Base-by-base conservation (phyloP, 2,888 invertebrate species). In the Melangyna quadrimaculata region DNA sequence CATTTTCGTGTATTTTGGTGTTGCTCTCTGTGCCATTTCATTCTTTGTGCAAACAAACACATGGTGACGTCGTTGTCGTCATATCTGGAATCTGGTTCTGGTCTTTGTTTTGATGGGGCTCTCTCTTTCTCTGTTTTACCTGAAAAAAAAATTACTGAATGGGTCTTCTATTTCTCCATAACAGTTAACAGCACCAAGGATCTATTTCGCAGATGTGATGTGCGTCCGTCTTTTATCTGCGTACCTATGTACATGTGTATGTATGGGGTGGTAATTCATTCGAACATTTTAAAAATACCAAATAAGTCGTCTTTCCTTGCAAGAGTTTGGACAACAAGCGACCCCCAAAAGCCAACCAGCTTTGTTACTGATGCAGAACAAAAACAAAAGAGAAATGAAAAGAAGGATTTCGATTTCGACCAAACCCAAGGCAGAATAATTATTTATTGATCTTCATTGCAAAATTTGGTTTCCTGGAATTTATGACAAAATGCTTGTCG, bases 341-440 rank as follows among this genome's bases (percentile, higher is more conserved):
- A 43, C 45, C 43, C n/a, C n/a, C n/a, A n/a, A n/a, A 29, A 70
- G 61, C 40, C 61, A 29, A 82, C 82, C 73, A 78, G 78, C 48
- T 69, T 48, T 53, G 37, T 53, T 65, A 37, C 29, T 37, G 45
- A 37, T 14, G 29, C 37, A 22, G 10, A 63, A 43, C 29, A 69
- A 37, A 19, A 27, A 73, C 29, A 51, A 32, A 53, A 43, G 35
- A 61, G 0, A 37, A 17, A 57, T 12, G 1, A 71, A 53, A 71
- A 5, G 27, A 71, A 43, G 19, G 14, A 72, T 27, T 22, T 22
- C 37, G 14, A 72, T 27, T 22, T 22, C 37, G n/a, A 69, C 59
- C 69, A 61, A 70, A 53, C 53, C 43, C 24, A 24, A 35, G 32
- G 43, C 19, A n/a, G 22, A 67, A 32, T 65, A 32, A 48, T 55